Evolutionary conservation across 30 jellyfish, hydroid and myxozoan species (phyloP), one percentile per base, ranked within the genome.

Genomic region (Morbakka virulenta): DNA sequence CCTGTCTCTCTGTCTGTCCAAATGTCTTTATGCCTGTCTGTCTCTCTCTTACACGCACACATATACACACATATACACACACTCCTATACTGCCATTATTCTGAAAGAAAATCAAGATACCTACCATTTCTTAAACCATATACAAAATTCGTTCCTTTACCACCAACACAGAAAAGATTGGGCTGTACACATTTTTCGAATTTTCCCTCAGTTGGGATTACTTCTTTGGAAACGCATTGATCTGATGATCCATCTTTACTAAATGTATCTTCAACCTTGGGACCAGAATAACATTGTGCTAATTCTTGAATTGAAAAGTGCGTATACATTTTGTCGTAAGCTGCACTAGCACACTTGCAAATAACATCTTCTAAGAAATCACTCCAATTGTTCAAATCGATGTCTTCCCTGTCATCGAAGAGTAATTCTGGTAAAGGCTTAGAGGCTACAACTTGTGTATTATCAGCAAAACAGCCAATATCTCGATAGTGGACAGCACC

Each of bases 391-490:
- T 78, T 77, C 34, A 62, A 11, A 69, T 85, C 98, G 29, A 85
- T 57, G 71, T 80, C 80, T 14, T 81, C 83, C 25, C 63, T 81
- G 77, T 92, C 98, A 64, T 92, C 98, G 69, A 92, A 92, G 52
- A 92, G 53, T 52, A 71, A 52, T 36, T 80, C 89, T 0, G 98
- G 98, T 9, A 92, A 69, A 2, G 98, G 93, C 62, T 77, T 81
- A 14, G 76, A 69, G 4, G 91, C 84, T 26, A 81, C 85, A 31
- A 69, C 14, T 14, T 53, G 52, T 17, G 94, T 28, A 0, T 80
- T 72, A 78, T 74, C 91, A 24, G 95, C 98, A 49, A 82, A 89
- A 35, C 97, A 89, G 13, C 97, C 97, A 29, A 89, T 69, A 81
- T 89, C 88, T 23, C 72, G 76, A 61, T 82, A 89, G 3, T 89